phyloP scores from a whole-genome alignment of 2,113 vertebrate genomes.

The Stercorarius parasiticus region DNA sequence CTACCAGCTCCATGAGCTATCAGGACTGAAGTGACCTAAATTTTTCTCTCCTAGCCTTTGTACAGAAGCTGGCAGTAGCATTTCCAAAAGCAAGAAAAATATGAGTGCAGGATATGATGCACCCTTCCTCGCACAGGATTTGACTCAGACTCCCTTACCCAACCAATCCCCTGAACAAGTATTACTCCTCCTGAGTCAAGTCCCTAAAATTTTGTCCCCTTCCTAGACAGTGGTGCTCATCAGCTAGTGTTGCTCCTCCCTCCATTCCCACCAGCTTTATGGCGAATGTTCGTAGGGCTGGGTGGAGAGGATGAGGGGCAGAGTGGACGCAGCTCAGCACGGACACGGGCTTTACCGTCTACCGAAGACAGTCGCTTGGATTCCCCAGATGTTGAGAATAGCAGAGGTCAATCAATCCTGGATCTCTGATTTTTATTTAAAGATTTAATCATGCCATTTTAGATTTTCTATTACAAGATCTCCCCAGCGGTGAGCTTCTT shows the following conservation, averaged over 20 bases:
- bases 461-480: background rate
- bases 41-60: background rate
- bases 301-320: background rate
- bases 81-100: background rate
- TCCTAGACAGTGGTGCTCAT: background rate
- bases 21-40: background rate
- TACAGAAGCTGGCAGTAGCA: rapidly evolving
- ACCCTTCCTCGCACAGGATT: background rate
- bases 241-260: background rate
- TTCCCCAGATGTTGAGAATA: background rate
- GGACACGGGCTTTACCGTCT: background rate
- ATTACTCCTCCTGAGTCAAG: background rate
- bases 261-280: background rate
- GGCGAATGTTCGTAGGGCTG: background rate
- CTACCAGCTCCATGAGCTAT: background rate
- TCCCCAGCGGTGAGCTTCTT: background rate
- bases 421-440: background rate
- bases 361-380: background rate
- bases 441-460: background rate
- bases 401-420: background rate
- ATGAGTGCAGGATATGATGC: background rate
- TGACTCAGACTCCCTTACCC: background rate
- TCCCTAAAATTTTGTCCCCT: background rate
- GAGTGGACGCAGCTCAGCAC: rapidly evolving
- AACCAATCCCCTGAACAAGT: background rate